Conservation (phyloP, 2,888 invertebrate species). For the Rhagophthalmus giganteus region DNA sequence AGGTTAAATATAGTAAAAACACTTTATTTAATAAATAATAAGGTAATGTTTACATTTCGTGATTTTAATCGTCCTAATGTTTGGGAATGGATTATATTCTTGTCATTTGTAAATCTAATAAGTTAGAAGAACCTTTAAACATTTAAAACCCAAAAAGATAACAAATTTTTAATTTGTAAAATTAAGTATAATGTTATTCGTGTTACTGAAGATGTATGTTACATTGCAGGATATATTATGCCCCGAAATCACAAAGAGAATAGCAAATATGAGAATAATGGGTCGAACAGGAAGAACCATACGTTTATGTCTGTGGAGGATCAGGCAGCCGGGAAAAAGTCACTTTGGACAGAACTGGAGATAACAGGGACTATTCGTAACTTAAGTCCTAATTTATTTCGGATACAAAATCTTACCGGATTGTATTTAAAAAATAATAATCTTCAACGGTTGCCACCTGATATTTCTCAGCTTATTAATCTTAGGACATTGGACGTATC, state of each 20-base stretch:
- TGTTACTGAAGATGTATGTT: too few species aligned
- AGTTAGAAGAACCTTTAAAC: too few species aligned
- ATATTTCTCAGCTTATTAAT: slow-evolving; percentile 83
- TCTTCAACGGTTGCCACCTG: slow-evolving; percentile 86
- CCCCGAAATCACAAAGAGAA: slow-evolving; percentile 71
- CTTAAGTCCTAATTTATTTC: slow-evolving; percentile 89
- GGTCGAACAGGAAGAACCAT: slow-evolving; percentile 75
- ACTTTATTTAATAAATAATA: slow-evolving; percentile 7
- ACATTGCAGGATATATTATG: slow-evolving; percentile 55
- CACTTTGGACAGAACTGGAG: slow-evolving; percentile 78
- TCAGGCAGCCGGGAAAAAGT: slow-evolving; percentile 88
- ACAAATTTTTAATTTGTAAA: too few species aligned
- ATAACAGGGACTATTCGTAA: slow-evolving; percentile 93
- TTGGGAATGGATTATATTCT: too few species aligned
- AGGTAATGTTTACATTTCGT: slow-evolving; percentile 17
- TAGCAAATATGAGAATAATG: slow-evolving; percentile 80
- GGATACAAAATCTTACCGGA: slow-evolving; percentile 88
- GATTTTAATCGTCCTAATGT: too few species aligned
- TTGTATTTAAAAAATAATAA: slow-evolving; percentile 96
- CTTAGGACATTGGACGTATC: slow-evolving; percentile 90
- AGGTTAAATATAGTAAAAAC: slow-evolving; percentile 7
- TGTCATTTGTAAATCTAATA: too few species aligned
- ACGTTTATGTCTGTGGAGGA: slow-evolving; percentile 93
- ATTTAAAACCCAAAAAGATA: too few species aligned
- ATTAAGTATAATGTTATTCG: too few species aligned